Evolutionary conservation across 1,140 invertebrate species (phyloP), one percentile per base, ranked within the genome.

Genomic region (Drosophila lacertosa): DNA sequence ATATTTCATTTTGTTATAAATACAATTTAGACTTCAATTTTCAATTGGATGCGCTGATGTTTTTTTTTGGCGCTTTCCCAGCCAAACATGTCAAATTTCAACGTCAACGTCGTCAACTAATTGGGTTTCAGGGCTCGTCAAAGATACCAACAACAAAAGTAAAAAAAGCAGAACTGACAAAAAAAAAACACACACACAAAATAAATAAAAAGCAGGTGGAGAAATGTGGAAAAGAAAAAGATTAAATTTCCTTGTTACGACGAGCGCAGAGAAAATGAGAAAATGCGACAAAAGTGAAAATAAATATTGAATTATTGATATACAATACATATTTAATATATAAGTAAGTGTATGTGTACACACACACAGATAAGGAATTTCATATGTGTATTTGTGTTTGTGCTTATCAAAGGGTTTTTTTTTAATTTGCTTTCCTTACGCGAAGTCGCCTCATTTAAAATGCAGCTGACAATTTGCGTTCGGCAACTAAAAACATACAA

Each of bases 271-370:
- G 35, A 77, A 72, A 67, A 78, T 65, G 71, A 78, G 37, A 60
- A 79, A 71, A 60, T 81, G 71, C 66, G 74, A 64, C 66, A 63
- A 77, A 88, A 81, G 54, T 74, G 73, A 81, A 86, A 84, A 81
- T 77, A 84, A 86, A 86, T 86, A 86, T 86, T 86, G 82, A 86
- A 88, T 86, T 86, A 86, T 86, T 81, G 77, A 84, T 86, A 84
- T 71, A 86, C 77, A 84, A 84, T 84, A 86, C 66, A 78, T 77
- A 63, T 63, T 68, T 47, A 63, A 68, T 59, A 59, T 65, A 71
- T 44, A 26, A 40, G 44, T 57, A 68, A 59, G 15, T 40, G 18
- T 35, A 4, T 47, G 20, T 15, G 42, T 15, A 7, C 26, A 37
- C n/a, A 37, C 39, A 39, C 29, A 42, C 11, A 37, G 15, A 18